These are phyloP conservation scores for Escarpia spicata DNA, from an alignment of 2,888 invertebrate species.

Conservation along the genomic window DNA sequence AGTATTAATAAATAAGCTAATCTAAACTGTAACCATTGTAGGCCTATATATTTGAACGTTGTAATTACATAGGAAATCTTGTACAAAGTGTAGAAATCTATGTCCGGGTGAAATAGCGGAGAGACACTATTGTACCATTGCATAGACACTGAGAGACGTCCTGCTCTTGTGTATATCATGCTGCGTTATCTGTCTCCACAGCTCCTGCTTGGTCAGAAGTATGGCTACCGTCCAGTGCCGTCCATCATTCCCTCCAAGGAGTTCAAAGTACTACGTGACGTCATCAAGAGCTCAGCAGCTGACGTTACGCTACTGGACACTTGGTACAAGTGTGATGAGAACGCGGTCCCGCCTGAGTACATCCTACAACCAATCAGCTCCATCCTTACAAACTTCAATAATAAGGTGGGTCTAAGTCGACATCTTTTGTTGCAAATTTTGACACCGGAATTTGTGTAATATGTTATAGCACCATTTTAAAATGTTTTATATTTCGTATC, in stretches of 20 bases:
- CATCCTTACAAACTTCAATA: slow-evolving; percentile 95
- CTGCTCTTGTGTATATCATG: not conserved
- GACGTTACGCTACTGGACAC: slow-evolving; percentile 86
- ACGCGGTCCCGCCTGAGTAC: slow-evolving; percentile 93
- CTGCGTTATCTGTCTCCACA: slow-evolving; percentile 53
- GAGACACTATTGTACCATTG: too few species aligned
- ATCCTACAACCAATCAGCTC: slow-evolving; percentile 97
- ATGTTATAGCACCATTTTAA: not conserved
- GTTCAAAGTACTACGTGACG: slow-evolving; percentile 85
- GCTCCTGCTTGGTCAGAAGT: slow-evolving; percentile 96
- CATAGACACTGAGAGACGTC: not conserved
- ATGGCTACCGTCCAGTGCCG: slow-evolving; percentile 97
- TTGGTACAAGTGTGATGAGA: slow-evolving; percentile 96
- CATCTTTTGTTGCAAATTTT: too few species aligned
- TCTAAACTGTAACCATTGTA: too few species aligned
- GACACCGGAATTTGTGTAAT: not conserved
- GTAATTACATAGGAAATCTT: too few species aligned
- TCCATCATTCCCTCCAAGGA: slow-evolving; percentile 91
- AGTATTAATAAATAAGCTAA: too few species aligned
- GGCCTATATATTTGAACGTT: too few species aligned
- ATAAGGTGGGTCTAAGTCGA: slow-evolving; percentile 76
- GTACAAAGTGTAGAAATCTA: too few species aligned
- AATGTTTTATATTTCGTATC: not conserved
- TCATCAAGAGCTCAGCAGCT: slow-evolving; percentile 71
- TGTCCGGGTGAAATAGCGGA: too few species aligned